These are phyloP conservation scores for Dicyrtoma fusca DNA, from an alignment of 2,888 invertebrate species.

Conservation along the genomic window DNA sequence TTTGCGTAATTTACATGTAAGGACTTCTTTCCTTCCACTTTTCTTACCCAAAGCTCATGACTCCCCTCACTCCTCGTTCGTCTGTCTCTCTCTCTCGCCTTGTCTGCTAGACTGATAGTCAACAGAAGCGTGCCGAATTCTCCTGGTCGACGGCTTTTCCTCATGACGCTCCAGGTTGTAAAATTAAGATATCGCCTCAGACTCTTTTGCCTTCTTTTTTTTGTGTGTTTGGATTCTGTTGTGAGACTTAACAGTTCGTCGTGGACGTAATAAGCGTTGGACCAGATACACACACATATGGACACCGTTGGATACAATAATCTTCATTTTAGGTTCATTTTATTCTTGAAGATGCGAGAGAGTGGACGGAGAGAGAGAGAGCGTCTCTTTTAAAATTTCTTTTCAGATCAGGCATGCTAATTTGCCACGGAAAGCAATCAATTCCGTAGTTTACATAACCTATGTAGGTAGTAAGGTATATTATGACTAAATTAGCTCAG, in stretches of 20 bases:
- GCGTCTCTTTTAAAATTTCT: constrained; percentile 23
- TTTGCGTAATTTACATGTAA: constrained; percentile 36
- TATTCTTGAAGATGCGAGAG: too few relatives aligned
- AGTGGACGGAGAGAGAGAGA: background rate
- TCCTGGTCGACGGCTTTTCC: constrained; percentile 37
- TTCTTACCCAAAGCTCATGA: constrained; percentile 30
- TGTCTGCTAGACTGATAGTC: background rate
- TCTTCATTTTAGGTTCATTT: too few relatives aligned
- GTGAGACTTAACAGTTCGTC: too few relatives aligned
- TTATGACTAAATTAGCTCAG: constrained; percentile 38
- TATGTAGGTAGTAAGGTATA: background rate
- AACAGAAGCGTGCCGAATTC: constrained; percentile 43
- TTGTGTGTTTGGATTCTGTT: background rate
- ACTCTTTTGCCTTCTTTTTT: constrained; percentile 16
- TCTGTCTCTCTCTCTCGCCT: too few relatives aligned
- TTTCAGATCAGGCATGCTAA: constrained; percentile 33
- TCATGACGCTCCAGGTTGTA: constrained; percentile 32
- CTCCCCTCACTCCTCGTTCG: too few relatives aligned
- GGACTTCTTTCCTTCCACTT: constrained; percentile 28
- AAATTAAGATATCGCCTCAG: constrained; percentile 36
- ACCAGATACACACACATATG: background rate
- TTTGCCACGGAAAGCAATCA: constrained; percentile 41
- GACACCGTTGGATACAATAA: background rate
- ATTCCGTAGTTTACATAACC: constrained; percentile 34
- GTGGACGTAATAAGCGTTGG: too few relatives aligned